phyloP scores from a whole-genome alignment of 2,888 invertebrate genomes.

The Caenorhabditis panamensis region DNA sequence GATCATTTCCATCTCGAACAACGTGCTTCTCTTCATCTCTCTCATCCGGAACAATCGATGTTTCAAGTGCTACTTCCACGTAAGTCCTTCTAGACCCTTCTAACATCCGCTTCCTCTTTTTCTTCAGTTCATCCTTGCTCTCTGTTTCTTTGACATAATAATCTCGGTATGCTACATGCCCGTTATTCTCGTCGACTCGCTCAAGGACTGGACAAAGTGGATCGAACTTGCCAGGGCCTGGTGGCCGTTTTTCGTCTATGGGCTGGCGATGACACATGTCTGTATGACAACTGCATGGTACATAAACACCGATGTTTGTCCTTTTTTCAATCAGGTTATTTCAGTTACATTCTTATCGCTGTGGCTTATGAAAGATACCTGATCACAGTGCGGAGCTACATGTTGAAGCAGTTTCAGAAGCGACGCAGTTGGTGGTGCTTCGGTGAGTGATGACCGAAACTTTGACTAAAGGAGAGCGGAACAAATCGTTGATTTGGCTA shows the following conservation, averaged over 20 bases:
- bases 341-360: conserved; percentile 64
- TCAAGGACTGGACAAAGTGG: conserved; percentile 68
- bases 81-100: conserved; percentile 15
- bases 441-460: conserved; percentile 52
- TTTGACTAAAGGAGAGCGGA: too few relatives aligned
- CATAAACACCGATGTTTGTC: not conserved
- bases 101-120: not conserved
- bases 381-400: conserved; percentile 62
- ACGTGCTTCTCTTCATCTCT: conserved; percentile 64
- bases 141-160: conserved; percentile 66
- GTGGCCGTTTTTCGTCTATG: conserved; percentile 68
- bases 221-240: conserved; percentile 63
- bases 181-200: conserved; percentile 63
- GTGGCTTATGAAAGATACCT: conserved; percentile 64
- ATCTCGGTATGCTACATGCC: conserved; percentile 66
- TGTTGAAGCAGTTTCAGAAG: conserved; percentile 63
- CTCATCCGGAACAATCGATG: conserved; percentile 61
- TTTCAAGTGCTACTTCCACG: conserved; percentile 68
- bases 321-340: conserved; percentile 9
- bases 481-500: conserved; percentile 23
- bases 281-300: conserved; percentile 66
- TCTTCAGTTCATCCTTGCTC: conserved; percentile 66
- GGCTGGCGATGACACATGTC: conserved; percentile 63
- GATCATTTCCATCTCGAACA: conserved; percentile 62
- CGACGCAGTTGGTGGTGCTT: conserved; percentile 60